These are phyloP conservation scores for Hylaeus volcanicus DNA, from an alignment of 1,140 invertebrate genomes.

Conservation along the genomic window DNA sequence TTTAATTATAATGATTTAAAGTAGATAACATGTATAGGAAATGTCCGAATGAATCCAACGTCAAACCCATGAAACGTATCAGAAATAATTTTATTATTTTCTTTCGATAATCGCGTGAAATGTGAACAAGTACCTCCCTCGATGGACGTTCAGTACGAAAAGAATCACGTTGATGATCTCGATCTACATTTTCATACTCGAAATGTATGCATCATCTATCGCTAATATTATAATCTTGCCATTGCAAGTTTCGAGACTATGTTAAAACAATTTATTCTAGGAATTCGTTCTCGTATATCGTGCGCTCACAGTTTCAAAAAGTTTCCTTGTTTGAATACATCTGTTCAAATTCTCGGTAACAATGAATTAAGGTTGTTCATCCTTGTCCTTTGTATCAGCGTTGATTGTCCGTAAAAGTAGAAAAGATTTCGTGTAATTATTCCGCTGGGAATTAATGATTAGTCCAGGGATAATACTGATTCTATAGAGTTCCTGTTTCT, in stretches of 20 bases:
- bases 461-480: slow-evolving; percentile 87
- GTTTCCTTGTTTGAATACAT: not conserved
- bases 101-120: not conserved
- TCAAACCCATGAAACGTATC: not conserved
- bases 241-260: not conserved
- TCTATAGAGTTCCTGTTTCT: slow-evolving; percentile 84
- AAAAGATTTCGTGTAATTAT: not conserved
- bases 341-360: not conserved
- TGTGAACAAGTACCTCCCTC: no score
- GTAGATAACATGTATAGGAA: not conserved
- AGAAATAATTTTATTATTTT: slow-evolving; percentile 31
- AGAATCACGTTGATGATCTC: not conserved
- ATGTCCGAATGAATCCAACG: not conserved
- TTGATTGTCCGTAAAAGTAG: not conserved
- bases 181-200: not conserved
- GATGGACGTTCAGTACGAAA: not conserved
- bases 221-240: not conserved
- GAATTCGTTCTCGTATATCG: not conserved
- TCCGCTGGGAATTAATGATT: slow-evolving; percentile 45
- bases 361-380: not conserved
- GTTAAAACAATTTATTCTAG: slow-evolving; percentile 6
- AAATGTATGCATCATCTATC: not conserved
- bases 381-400: not conserved
- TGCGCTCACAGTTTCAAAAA: not conserved
- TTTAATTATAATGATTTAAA: no score